phyloP scores from a whole-genome alignment of 2,113 vertebrate species.

The Phainopepla nitens region DNA sequence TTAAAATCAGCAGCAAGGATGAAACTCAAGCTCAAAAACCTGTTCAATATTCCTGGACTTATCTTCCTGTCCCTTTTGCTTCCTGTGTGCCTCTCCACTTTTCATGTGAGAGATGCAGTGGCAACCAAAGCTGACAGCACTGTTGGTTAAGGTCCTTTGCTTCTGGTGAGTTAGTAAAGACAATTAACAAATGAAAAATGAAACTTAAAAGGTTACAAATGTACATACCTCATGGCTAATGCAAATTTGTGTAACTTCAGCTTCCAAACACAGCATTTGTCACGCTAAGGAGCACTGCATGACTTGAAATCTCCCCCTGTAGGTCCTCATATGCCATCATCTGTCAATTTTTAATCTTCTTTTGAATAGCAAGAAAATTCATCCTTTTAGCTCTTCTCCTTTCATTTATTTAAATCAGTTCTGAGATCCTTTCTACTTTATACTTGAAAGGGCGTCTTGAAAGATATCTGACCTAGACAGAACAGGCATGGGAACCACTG shows the following conservation, averaged over 20 bases:
- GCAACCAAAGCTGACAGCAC: neutral
- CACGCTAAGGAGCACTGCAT: neutral
- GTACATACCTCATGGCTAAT: neutral
- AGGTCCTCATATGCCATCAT: neutral
- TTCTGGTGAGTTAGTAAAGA: neutral
- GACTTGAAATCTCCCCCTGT: neutral
- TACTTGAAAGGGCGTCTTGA: neutral
- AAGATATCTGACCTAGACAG: neutral
- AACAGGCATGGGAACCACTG: neutral
- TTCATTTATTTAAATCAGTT: conserved; percentile 9
- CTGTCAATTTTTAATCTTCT: conserved; percentile 50
- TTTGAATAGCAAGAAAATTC: conserved; percentile 17
- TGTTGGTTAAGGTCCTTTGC: neutral
- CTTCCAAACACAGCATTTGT: conserved; percentile 3
- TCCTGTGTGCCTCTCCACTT: neutral
- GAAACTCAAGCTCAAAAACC: neutral
- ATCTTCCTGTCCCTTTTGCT: neutral
- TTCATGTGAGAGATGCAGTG: neutral
- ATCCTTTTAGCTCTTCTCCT: conserved; percentile 17
- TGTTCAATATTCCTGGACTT: neutral
- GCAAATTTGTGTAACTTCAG: neutral
- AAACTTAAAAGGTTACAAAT: neutral
- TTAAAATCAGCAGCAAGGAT: neutral
- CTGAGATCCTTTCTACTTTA: neutral
- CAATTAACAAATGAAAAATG: conserved; percentile 7